A percentile compares a stretch with the other conserved stretches of the same genome.
Evolutionary conservation across 2,888 invertebrate species (phyloP).

Genomic region (Tridacna crocea): DNA sequence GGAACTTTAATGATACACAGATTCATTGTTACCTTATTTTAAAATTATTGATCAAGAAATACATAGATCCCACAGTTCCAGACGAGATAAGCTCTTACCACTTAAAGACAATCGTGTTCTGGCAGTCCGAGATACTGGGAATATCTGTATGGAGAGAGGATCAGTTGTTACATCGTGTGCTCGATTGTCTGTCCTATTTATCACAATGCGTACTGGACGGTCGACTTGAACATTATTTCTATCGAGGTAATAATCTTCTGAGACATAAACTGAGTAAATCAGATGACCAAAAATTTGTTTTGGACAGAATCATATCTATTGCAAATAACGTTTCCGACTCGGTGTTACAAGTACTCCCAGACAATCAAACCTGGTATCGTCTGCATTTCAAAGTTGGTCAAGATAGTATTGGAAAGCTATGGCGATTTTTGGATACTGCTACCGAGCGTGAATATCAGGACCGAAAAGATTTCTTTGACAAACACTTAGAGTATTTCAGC

Average conservation of each 20-base stretch:
- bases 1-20: constrained; percentile 41
- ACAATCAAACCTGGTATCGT: too few species aligned
- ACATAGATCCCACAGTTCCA: constrained; percentile 13
- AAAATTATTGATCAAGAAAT: constrained; percentile 14
- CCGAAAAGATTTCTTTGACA: too few species aligned
- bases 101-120: constrained; percentile 34
- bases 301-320: constrained; percentile 9
- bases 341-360: not conserved
- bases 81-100: constrained; percentile 33
- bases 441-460: too few species aligned
- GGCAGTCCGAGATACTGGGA: constrained; percentile 32
- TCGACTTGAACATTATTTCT: constrained; percentile 29
- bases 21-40: constrained; percentile 32
- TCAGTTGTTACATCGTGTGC: constrained; percentile 19
- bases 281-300: not conserved
- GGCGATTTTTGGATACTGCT: too few species aligned
- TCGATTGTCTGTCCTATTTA: constrained; percentile 10
- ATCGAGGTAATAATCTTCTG: constrained; percentile 21
- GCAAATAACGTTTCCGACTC: not conserved
- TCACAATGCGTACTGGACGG: not conserved
- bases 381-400: too few species aligned
- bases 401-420: too few species aligned
- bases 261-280: constrained; percentile 19
- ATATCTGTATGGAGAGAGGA: not conserved
- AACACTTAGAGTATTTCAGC: too few species aligned